These are phyloP conservation scores for Penaeus indicus DNA, from an alignment of 1,140 invertebrate genomes.

Conservation along the genomic window DNA sequence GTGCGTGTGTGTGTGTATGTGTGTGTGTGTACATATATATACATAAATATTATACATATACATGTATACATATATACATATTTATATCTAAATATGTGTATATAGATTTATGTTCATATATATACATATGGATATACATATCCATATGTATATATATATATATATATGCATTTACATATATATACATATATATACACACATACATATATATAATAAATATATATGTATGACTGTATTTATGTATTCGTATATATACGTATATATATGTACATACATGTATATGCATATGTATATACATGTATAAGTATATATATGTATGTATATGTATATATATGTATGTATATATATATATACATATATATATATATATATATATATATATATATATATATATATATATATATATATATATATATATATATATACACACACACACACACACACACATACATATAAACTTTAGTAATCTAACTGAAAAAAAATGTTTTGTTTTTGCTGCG, in stretches of 20 bases:
- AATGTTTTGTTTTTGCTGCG: too few species aligned
- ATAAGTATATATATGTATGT: not conserved
- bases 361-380: too few species aligned
- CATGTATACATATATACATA: not conserved
- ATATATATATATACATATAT: too few species aligned
- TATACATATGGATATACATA: too few species aligned
- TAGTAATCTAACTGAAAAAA: too few species aligned
- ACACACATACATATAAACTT: slow-evolving; percentile 1
- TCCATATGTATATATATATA: too few species aligned
- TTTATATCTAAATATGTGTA: too few species aligned
- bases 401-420: too few species aligned
- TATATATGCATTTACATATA: too few species aligned
- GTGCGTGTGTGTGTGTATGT: not conserved
- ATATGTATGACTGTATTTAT: slow-evolving; percentile 4
- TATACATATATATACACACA: not conserved
- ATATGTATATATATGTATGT: too few species aligned
- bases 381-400: too few species aligned
- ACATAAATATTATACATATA: not conserved
- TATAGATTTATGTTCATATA: too few species aligned
- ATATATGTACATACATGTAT: not conserved
- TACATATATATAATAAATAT: slow-evolving; percentile 1
- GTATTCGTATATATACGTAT: slow-evolving; percentile 5
- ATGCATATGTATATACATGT: not conserved
- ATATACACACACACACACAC: not conserved
- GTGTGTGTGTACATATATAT: not conserved